A percentile compares a stretch with the other conserved stretches of the same genome.
Conservation (phyloP, 2,113 vertebrate genomes). For the Charina bottae region DNA sequence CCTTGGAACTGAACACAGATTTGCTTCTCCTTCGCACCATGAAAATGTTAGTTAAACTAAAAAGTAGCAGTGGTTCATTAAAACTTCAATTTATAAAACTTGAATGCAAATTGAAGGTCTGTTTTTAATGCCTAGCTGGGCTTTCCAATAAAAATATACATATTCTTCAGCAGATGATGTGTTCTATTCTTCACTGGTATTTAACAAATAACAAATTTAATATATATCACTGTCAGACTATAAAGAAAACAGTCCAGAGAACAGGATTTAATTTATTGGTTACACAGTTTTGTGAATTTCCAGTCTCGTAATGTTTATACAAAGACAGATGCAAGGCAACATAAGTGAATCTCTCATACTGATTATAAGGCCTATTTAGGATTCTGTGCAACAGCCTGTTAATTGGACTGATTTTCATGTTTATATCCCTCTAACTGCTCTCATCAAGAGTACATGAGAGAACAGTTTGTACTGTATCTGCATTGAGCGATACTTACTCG, state of each 20-base stretch:
- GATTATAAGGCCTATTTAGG: slow-evolving; percentile 11
- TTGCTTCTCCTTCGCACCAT: neutral
- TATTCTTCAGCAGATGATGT: slow-evolving; percentile 1
- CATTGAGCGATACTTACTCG: slow-evolving; percentile 79
- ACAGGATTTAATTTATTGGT: neutral
- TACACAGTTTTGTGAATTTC: slow-evolving; percentile 6
- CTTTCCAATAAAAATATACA: neutral
- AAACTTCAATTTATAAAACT: neutral
- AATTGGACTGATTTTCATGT: neutral
- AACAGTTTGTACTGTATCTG: neutral
- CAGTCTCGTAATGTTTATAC: neutral
- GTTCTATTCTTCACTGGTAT: neutral
- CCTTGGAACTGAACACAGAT: neutral
- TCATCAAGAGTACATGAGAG: neutral
- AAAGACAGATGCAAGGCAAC: neutral
- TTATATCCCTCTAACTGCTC: neutral
- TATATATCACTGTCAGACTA: slow-evolving; percentile 12
- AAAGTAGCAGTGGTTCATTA: neutral
- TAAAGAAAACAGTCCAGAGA: slow-evolving; percentile 5
- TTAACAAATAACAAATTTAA: slow-evolving; percentile 18
- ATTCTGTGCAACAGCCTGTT: neutral
- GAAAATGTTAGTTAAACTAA: neutral
- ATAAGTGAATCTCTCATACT: neutral
- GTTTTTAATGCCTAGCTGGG: neutral
- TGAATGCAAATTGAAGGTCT: neutral